Evolutionary conservation across 2,888 invertebrate species (phyloP).

Genomic region (Brassicogethes aeneus): DNA sequence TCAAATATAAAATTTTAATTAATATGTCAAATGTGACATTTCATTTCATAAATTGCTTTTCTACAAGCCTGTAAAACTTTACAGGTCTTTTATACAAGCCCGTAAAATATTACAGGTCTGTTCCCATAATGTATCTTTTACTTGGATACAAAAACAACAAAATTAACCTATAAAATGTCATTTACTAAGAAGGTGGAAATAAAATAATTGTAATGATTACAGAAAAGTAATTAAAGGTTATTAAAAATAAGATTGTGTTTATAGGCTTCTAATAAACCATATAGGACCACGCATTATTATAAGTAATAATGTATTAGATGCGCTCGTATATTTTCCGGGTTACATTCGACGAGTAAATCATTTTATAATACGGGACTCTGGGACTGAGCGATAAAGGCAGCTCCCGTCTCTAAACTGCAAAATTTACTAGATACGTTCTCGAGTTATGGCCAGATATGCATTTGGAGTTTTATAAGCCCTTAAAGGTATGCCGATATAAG

Average conservation of each 20-base stretch:
- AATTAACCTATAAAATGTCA: too few relatives aligned
- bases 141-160: too few relatives aligned
- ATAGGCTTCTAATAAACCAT: neutral
- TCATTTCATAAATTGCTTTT: too few relatives aligned
- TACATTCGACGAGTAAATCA: slow-evolving; percentile 36
- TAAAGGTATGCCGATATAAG: slow-evolving; percentile 29
- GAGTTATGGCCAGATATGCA: slow-evolving; percentile 34
- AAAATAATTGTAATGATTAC: too few relatives aligned
- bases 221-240: too few relatives aligned
- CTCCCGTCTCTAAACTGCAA: slow-evolving; percentile 28
- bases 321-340: slow-evolving; percentile 33
- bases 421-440: slow-evolving; percentile 30
- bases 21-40: too few relatives aligned
- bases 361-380: slow-evolving; percentile 35
- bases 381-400: slow-evolving; percentile 34
- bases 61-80: too few relatives aligned
- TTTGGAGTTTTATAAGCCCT: slow-evolving; percentile 32
- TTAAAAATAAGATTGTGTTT: neutral
- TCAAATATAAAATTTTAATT: too few relatives aligned
- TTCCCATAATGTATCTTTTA: too few relatives aligned
- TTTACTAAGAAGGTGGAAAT: too few relatives aligned
- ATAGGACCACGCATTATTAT: slow-evolving; percentile 26
- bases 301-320: slow-evolving; percentile 33
- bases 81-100: too few relatives aligned
- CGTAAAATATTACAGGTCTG: too few relatives aligned